Percentiles rank a stretch among this genome's conserved stretches.
Evolutionary conservation across 1,140 invertebrate species (phyloP).

Genomic region (Metopolophium dirhodum): DNA sequence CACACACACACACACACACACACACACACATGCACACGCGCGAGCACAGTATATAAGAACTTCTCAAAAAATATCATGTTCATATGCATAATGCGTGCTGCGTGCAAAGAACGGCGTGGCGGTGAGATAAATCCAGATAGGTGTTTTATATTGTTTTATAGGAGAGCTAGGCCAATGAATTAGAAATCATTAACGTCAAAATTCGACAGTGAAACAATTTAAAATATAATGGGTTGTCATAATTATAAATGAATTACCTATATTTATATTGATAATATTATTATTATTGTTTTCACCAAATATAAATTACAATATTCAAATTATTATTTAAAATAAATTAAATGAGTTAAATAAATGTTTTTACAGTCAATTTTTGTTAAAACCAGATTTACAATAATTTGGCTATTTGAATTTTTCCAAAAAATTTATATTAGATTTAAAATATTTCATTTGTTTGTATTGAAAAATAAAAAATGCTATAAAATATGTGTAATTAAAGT

Average conservation of each 20-base stretch:
- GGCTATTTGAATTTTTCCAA: no score
- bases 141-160: background rate
- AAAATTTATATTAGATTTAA: no score
- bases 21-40: no score
- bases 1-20: no score
- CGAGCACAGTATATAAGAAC: background rate
- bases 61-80: background rate
- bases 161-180: background rate
- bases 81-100: background rate
- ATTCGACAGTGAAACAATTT: background rate
- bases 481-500: no score
- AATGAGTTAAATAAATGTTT: no score
- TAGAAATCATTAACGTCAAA: background rate
- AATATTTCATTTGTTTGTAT: no score
- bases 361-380: no score
- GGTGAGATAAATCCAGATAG: background rate
- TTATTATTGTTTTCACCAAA: background rate
- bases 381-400: no score
- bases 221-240: background rate
- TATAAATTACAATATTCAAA: background rate
- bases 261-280: background rate
- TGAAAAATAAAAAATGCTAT: no score
- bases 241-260: background rate
- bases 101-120: background rate
- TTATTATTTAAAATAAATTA: no score